Evolutionary conservation across 2,797 vertebrate genomes (phyloP).

Genomic region (Helicolenus hilgendorfi): DNA sequence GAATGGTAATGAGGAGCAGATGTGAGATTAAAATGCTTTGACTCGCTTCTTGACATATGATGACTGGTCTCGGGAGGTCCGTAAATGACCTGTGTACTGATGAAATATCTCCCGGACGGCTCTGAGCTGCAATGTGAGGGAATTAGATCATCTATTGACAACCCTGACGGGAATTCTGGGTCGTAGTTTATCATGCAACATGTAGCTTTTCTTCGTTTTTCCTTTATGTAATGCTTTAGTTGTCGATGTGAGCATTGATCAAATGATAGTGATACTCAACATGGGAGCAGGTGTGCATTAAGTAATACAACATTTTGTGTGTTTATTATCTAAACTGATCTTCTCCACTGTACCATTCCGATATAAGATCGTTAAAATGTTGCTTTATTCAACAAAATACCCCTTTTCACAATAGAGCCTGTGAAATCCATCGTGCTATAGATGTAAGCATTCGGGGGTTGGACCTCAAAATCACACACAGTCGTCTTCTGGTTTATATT

Average conservation of each 20-base stretch:
- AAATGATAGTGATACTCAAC: conserved; percentile 15
- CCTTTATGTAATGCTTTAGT: conserved; percentile 8
- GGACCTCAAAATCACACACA: conserved; percentile 73
- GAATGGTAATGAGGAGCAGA: conserved; percentile 91
- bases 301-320: neutral
- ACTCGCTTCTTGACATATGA: conserved; percentile 89
- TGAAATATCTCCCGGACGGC: conserved; percentile 85
- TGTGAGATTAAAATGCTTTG: conserved; percentile 91
- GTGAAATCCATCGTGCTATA: conserved; percentile 68
- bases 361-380: conserved; percentile 21
- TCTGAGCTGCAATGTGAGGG: conserved; percentile 67
- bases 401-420: conserved; percentile 22
- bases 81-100: conserved; percentile 85
- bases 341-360: neutral
- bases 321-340: conserved; percentile 14
- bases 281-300: conserved; percentile 18
- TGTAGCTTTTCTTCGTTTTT: conserved; percentile 53
- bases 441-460: conserved; percentile 49
- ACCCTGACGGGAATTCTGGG: conserved; percentile 45
- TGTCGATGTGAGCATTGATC: conserved; percentile 33
- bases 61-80: conserved; percentile 85
- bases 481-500: conserved; percentile 81
- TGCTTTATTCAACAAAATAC: conserved; percentile 37
- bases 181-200: conserved; percentile 51
- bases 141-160: conserved; percentile 84